Base-by-base conservation (phyloP, 2,113 vertebrate genomes). In the Sinocyclocheilus grahami region DNA sequence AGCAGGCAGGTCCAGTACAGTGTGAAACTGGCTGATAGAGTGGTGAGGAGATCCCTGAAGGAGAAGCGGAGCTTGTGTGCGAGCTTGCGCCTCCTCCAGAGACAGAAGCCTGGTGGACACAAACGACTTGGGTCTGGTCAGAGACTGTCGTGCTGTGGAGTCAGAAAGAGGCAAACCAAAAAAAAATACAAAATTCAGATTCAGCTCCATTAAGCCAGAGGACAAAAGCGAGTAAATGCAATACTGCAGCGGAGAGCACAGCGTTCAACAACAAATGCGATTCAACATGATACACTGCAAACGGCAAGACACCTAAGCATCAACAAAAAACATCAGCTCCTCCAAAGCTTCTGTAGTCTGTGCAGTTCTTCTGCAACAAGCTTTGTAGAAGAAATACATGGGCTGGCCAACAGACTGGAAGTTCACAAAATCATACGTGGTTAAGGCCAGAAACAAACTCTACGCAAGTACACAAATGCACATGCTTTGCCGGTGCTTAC, bases 41-140 rank as follows among this genome's bases (percentile, higher is more conserved):
- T 86, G 85, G 67, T 87, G 85, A 84, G 90, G 83, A 9, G 86
- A 82, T 77, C 90, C 88, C 85, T 93, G 89, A 24, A 92, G 82
- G 58, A 91, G 90, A 79, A 90, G 86, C 12, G 91, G 91, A 27
- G 93, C 95, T 87, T 96, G 95, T 0, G 94, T 96, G 0, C 96
- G 93, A 30, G 96, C 96, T 87, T 95, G 96, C 3, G 96, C 96
- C 88, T 96, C 96, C 87, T 96, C 95, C 78, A 96, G 88, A 0
- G 95, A 95, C 75, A 96, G 90, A 67, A 96, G 92, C 65, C 95
- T 93, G 16, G 94, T 94, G 0, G 96, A 95, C 51, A 95, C 90
- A 63, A 96, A 94, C 9, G 96, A 96, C 91, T 96, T 96, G 53
- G 96, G 96, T 78, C 95, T 91, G 84, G 93, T 92, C 27, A 96